These are phyloP conservation scores for Tilapia sparmanii DNA, from an alignment of 2,113 vertebrate species.

Conservation along the genomic window DNA sequence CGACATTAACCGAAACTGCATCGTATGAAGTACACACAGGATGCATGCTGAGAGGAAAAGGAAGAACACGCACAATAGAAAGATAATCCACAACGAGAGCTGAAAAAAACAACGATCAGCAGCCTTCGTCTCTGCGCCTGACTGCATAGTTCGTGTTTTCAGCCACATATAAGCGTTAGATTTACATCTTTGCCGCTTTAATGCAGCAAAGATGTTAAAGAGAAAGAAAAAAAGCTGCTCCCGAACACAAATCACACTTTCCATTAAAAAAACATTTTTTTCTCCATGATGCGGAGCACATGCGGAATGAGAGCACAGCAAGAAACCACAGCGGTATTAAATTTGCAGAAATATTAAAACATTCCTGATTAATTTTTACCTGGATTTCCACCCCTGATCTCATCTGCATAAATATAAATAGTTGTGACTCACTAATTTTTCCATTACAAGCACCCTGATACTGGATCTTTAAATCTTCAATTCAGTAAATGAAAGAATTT, in stretches of 20 bases:
- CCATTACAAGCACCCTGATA: background rate
- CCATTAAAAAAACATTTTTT: background rate
- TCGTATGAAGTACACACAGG: background rate
- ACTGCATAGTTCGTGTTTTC: background rate
- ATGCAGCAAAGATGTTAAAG: background rate
- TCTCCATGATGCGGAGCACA: background rate
- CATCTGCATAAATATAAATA: background rate
- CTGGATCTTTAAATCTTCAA: background rate
- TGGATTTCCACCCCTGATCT: background rate
- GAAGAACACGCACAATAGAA: background rate
- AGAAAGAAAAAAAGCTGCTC: background rate
- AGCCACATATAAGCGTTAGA: background rate
- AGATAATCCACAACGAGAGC: background rate
- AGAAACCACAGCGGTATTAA: background rate
- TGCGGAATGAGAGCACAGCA: background rate
- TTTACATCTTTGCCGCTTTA: background rate
- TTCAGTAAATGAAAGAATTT: background rate
- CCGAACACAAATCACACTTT: background rate
- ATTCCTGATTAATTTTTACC: background rate
- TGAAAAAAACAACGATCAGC: background rate
- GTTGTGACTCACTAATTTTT: background rate
- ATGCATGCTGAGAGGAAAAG: background rate
- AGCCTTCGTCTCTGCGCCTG: background rate
- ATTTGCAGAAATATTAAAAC: background rate
- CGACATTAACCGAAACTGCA: background rate